A percentile compares a stretch with the other conserved stretches of the same genome.
phyloP scores from a whole-genome alignment of 2,113 vertebrate genomes.

The Gnathonemus echidnorhynchus region DNA sequence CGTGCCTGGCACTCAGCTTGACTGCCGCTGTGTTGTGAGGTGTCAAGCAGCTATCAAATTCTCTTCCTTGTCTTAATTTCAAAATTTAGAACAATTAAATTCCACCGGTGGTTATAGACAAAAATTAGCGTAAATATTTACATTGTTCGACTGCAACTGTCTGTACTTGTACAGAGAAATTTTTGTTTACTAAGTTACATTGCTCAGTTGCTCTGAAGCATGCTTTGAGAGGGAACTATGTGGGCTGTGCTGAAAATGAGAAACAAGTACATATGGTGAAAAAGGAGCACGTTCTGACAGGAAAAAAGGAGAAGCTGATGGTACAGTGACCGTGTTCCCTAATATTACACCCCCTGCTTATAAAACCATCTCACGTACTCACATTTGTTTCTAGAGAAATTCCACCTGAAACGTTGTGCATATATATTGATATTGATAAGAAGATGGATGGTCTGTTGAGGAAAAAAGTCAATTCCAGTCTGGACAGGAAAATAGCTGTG shows the following conservation, averaged over 20 bases:
- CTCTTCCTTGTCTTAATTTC: not conserved
- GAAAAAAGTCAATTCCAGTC: constrained; percentile 23
- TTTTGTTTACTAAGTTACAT: not conserved
- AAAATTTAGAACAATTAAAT: not conserved
- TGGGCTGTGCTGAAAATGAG: not conserved
- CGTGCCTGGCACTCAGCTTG: not conserved
- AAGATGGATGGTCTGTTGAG: not conserved
- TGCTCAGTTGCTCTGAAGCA: not conserved
- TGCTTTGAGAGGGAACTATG: not conserved
- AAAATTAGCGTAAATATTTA: not conserved
- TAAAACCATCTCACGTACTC: not conserved
- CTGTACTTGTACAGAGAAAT: not conserved
- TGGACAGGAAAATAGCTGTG: constrained; percentile 32
- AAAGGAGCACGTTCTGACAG: not conserved
- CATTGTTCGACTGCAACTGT: not conserved
- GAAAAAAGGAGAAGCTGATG: no score
- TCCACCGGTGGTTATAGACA: not conserved
- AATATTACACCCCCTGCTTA: not conserved
- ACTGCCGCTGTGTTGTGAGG: not conserved
- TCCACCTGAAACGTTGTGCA: not conserved
- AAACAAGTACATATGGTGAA: not conserved
- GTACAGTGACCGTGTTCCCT: not conserved
- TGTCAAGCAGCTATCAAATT: not conserved
- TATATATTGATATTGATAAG: not conserved
- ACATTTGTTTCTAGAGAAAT: not conserved